These are phyloP conservation scores for Colistium nudipinnis DNA, from an alignment of 2,113 vertebrate genomes.

Conservation along the genomic window DNA sequence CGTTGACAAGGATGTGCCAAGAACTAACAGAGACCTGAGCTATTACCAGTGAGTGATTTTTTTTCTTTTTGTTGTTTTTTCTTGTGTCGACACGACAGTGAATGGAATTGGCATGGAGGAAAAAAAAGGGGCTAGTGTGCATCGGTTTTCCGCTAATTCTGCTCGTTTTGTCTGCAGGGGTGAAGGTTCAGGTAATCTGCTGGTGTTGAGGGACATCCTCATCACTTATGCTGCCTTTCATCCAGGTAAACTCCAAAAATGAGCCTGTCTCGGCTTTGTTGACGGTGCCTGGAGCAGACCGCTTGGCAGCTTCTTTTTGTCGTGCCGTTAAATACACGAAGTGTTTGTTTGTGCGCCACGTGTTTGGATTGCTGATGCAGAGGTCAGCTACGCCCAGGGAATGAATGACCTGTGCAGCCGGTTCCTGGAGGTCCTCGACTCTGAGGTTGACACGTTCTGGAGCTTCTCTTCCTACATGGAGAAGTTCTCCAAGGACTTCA, in stretches of 20 bases:
- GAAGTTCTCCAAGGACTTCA: slow-evolving; percentile 82
- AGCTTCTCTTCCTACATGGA: slow-evolving; percentile 85
- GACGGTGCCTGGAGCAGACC: neutral
- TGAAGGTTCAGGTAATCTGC: slow-evolving; percentile 82
- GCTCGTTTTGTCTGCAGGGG: slow-evolving; percentile 68
- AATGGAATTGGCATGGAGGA: neutral
- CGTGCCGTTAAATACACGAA: neutral
- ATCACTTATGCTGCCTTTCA: slow-evolving; percentile 87
- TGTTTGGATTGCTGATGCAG: slow-evolving; percentile 55
- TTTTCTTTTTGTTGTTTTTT: neutral
- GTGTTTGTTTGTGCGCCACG: neutral
- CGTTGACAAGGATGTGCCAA: slow-evolving; percentile 84
- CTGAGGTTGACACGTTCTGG: slow-evolving; percentile 85
- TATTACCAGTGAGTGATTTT: slow-evolving; percentile 81
- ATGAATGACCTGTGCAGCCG: slow-evolving; percentile 87
- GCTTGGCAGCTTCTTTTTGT: neutral
- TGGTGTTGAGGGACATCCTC: slow-evolving; percentile 85
- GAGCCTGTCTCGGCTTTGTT: neutral
- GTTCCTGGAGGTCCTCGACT: slow-evolving; percentile 84
- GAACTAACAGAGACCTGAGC: slow-evolving; percentile 81
- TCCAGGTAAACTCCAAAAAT: slow-evolving; percentile 77
- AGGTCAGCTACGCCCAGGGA: slow-evolving; percentile 85
- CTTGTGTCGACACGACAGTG: neutral
- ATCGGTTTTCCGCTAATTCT: neutral
- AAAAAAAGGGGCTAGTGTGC: too few relatives aligned